phyloP scores from a whole-genome alignment of 1,140 invertebrate species.

The Tetramorium parvispinum region DNA sequence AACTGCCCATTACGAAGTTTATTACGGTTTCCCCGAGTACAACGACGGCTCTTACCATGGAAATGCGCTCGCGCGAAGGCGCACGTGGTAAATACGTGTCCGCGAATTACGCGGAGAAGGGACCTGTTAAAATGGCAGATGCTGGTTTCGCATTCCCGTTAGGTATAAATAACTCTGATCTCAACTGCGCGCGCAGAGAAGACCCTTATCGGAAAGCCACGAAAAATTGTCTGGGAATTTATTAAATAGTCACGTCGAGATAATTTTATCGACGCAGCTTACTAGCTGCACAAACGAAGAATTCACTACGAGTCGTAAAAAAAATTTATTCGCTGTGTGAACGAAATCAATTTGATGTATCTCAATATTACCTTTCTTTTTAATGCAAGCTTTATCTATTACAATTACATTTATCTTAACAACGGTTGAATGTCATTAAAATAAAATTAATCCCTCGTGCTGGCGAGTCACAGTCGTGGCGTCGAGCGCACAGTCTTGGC shows the following conservation, averaged over 20 bases:
- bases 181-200: background rate
- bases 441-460: background rate
- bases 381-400: background rate
- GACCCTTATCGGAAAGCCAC: background rate
- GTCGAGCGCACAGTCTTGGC: background rate
- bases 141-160: constrained; percentile 1
- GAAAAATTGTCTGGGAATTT: background rate
- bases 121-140: constrained; percentile 45
- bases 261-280: background rate
- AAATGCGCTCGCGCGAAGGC: constrained; percentile 60
- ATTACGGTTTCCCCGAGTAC: constrained; percentile 79
- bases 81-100: constrained; percentile 49
- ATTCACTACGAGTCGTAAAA: background rate
- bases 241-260: background rate
- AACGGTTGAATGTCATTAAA: background rate
- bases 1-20: constrained; percentile 82
- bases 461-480: background rate
- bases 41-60: constrained; percentile 49
- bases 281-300: background rate
- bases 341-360: background rate
- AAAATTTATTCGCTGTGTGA: background rate
- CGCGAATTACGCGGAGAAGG: constrained; percentile 47
- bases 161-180: constrained; percentile 48
- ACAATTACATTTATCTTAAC: constrained; percentile 4
- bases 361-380: background rate